These are phyloP conservation scores for Brenthis hecate DNA, from an alignment of 2,888 invertebrate species.

Conservation along the genomic window DNA sequence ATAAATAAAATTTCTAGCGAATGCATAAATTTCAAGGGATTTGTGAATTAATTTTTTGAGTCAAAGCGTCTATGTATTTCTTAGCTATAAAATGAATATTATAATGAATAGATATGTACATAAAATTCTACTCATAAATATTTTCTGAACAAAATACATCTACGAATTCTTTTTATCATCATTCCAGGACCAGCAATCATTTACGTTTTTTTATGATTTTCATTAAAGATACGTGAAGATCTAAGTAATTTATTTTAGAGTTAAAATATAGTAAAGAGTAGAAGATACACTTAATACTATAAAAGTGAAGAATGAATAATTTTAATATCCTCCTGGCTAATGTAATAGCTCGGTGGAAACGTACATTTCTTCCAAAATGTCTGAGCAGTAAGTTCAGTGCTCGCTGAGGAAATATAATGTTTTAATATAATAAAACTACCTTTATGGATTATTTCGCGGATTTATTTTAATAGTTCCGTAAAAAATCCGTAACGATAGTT, in stretches of 20 bases:
- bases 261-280: not conserved
- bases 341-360: too few species aligned
- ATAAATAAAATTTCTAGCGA: too few species aligned
- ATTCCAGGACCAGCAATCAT: constrained; percentile 20
- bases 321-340: too few species aligned
- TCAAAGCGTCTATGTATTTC: not conserved
- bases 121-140: not conserved
- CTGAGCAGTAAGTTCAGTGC: too few species aligned
- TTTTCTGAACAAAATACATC: constrained; percentile 1
- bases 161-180: constrained; percentile 9
- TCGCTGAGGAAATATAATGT: too few species aligned
- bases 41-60: too few species aligned
- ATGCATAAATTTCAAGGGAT: too few species aligned
- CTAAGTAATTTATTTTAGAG: constrained; percentile 4
- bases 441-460: too few species aligned
- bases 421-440: too few species aligned
- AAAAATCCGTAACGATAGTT: not conserved
- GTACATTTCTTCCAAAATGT: too few species aligned
- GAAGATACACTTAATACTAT: not conserved
- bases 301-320: not conserved
- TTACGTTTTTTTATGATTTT: constrained; percentile 21
- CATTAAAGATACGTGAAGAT: constrained; percentile 2
- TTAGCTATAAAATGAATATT: not conserved
- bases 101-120: not conserved
- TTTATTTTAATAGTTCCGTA: too few species aligned